These are phyloP conservation scores for Scyliorhinus canicula DNA, from an alignment of 2,797 vertebrate species.

Conservation along the genomic window DNA sequence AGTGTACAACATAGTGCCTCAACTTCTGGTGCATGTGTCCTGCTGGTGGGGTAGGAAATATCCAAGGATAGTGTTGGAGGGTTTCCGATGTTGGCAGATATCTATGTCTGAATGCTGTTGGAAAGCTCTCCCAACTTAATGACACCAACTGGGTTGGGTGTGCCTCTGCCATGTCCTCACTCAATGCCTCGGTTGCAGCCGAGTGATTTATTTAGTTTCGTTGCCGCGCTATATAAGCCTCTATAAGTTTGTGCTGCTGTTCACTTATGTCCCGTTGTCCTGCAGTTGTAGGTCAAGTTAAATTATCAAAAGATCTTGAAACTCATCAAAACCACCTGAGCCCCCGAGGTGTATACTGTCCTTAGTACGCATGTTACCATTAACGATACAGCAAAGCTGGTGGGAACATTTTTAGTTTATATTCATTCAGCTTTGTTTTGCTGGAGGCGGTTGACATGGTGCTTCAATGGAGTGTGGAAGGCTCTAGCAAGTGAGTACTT, in stretches of 20 bases:
- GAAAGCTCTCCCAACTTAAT: neutral
- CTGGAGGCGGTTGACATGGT: neutral
- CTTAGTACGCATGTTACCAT: neutral
- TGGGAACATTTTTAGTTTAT: neutral
- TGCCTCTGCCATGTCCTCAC: neutral
- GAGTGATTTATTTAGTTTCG: neutral
- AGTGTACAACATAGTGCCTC: no score
- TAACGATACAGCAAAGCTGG: neutral
- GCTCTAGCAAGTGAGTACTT: neutral
- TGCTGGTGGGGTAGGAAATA: no score
- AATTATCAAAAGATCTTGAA: neutral
- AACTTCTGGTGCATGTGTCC: no score
- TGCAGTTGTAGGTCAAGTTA: neutral
- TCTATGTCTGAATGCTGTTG: no score
- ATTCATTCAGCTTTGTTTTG: slow-evolving; percentile 5
- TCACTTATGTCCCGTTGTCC: neutral
- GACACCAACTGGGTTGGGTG: neutral
- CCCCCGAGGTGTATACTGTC: no score
- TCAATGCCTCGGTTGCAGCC: no score
- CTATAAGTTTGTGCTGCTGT: neutral
- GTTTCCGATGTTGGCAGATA: neutral
- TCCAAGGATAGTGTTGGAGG: neutral
- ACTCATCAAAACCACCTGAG: neutral
- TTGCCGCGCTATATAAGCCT: neutral
- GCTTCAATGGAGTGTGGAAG: neutral